Evolutionary conservation across 2,888 invertebrate species (phyloP).

Genomic region (Acanthosoma haemorrhoidale): DNA sequence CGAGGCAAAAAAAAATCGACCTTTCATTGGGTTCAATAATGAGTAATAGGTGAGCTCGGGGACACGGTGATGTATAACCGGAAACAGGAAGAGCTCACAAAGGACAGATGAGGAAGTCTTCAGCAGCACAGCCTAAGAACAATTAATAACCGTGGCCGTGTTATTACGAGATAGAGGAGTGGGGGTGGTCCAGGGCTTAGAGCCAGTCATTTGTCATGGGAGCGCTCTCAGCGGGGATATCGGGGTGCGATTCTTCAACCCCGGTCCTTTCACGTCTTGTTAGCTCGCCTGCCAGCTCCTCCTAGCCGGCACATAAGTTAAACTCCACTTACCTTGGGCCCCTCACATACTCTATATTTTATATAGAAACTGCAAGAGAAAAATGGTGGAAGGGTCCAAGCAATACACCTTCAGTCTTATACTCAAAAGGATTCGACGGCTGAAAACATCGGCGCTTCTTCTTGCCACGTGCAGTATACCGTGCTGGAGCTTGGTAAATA

Average conservation of each 20-base stretch:
- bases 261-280: conserved; percentile 6
- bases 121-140: neutral
- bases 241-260: neutral
- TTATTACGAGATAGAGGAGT: conserved; percentile 1
- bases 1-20: neutral
- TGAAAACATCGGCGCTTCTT: no score
- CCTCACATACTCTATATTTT: no score
- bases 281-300: neutral
- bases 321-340: conserved; percentile 1
- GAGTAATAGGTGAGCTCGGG: neutral
- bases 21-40: no score
- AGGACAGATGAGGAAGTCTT: neutral
- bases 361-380: neutral
- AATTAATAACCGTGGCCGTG: conserved; percentile 11
- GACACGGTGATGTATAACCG: conserved; percentile 6
- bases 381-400: neutral
- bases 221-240: neutral
- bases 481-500: no score
- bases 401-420: no score
- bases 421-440: no score
- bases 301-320: neutral
- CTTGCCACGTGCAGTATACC: no score
- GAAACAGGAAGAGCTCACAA: conserved; percentile 1
- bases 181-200: neutral
- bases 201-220: conserved; percentile 1